phyloP scores from a whole-genome alignment of 2,888 invertebrate genomes.

The Drepanosiphum platanoidis region DNA sequence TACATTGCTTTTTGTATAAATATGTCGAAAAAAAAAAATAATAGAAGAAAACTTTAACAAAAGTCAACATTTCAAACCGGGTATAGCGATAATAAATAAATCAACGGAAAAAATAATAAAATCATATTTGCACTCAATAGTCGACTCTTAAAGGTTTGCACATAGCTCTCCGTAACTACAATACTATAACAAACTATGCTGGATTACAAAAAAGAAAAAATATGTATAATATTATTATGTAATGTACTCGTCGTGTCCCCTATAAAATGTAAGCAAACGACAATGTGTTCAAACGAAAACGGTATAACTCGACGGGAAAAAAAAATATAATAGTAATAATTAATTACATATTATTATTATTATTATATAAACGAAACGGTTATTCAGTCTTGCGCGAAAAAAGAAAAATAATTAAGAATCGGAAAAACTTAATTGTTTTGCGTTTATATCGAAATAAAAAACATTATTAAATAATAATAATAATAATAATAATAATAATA shows the following conservation, averaged over 20 bases:
- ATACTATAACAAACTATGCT: slow-evolving; percentile 28
- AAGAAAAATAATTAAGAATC: background rate
- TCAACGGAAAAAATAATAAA: background rate
- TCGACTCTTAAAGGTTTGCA: slow-evolving; percentile 17
- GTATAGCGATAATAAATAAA: background rate
- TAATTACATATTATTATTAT: background rate
- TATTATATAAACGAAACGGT: background rate
- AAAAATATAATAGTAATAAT: background rate
- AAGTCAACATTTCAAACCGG: background rate
- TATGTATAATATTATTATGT: background rate
- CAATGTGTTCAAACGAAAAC: slow-evolving; percentile 4
- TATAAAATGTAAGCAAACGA: background rate
- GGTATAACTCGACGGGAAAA: background rate
- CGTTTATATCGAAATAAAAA: background rate
- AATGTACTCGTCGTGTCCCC: background rate
- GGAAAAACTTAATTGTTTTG: slow-evolving; percentile 26
- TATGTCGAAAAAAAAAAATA: slow-evolving; percentile 2
- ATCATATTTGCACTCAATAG: background rate
- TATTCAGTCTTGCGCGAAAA: slow-evolving; percentile 39
- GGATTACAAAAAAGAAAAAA: background rate
- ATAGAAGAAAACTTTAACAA: slow-evolving; percentile 49
- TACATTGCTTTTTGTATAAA: background rate
- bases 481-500: background rate
- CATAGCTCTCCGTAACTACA: slow-evolving; percentile 8
- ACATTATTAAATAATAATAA: background rate